A percentile compares a stretch with the other conserved stretches of the same genome.
These are phyloP conservation scores for Tholera decimalis DNA, from an alignment of 2,888 invertebrate genomes.

Conservation along the genomic window DNA sequence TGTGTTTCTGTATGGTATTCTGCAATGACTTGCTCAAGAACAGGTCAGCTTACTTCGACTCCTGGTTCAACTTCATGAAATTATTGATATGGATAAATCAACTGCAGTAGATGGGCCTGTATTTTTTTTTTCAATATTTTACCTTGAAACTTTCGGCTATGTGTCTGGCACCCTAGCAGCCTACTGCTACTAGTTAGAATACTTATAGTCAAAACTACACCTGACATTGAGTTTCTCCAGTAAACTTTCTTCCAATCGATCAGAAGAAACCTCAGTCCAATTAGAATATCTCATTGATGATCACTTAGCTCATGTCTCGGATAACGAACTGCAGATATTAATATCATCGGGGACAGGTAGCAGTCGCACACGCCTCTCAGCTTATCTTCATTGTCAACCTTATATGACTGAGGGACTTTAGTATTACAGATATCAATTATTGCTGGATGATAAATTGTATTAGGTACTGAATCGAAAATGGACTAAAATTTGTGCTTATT, in stretches of 20 bases:
- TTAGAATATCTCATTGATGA: slow-evolving; percentile 18
- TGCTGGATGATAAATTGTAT: not conserved
- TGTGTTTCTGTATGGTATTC: not conserved
- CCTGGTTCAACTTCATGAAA: not conserved
- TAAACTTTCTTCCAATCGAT: not conserved
- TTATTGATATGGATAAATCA: not conserved
- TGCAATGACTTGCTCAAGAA: not conserved
- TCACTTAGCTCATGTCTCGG: slow-evolving; percentile 1
- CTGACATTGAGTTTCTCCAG: not conserved
- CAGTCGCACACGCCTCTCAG: slow-evolving; percentile 28
- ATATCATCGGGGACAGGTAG: slow-evolving; percentile 23
- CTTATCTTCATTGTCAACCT: slow-evolving; percentile 15
- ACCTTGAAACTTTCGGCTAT: too few species aligned
- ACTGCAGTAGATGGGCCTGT: not conserved
- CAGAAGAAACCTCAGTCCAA: slow-evolving; percentile 6
- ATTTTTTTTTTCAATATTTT: too few species aligned
- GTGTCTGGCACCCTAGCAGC: too few species aligned
- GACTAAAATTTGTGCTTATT: not conserved
- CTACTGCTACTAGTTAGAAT: too few species aligned
- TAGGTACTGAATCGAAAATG: not conserved
- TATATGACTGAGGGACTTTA: not conserved
- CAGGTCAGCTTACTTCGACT: not conserved
- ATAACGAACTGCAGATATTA: slow-evolving; percentile 36
- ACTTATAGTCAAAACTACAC: not conserved
- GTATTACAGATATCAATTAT: not conserved